A percentile compares a stretch with the other conserved stretches of the same genome.
phyloP scores from a whole-genome alignment of 2,113 vertebrate genomes.

The Pedionomus torquatus region DNA sequence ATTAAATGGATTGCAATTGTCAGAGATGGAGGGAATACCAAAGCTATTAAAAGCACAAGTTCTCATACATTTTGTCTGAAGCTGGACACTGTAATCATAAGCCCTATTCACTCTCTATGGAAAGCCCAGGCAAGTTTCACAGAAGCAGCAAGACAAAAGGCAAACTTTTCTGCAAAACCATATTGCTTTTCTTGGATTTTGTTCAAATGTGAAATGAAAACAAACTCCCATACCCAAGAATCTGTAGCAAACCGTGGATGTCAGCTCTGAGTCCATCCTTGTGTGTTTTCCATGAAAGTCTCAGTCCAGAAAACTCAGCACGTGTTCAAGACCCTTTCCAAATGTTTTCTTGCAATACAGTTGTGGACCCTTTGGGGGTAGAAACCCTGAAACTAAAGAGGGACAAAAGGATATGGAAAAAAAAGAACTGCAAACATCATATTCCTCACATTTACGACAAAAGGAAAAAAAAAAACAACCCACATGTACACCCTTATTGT shows the following conservation, averaged over 20 bases:
- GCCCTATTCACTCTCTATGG: neutral
- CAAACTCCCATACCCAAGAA: neutral
- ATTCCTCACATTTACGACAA: neutral
- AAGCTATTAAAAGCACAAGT: neutral
- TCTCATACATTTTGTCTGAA: neutral
- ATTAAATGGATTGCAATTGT: neutral
- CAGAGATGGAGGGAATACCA: neutral
- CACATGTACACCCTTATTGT: rapidly evolving
- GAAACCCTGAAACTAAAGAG: neutral
- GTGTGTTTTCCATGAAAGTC: neutral
- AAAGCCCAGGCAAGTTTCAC: neutral
- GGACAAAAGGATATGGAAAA: neutral
- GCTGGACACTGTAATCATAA: neutral
- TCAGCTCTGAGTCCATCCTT: neutral
- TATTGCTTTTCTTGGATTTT: slow-evolving; percentile 1
- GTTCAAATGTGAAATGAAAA: slow-evolving; percentile 16
- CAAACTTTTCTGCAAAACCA: slow-evolving; percentile 1
- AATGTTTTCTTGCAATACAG: neutral
- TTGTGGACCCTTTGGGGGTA: neutral
- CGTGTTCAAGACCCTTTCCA: neutral
- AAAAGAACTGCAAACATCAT: neutral
- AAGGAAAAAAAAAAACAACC: neutral
- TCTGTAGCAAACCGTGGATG: neutral
- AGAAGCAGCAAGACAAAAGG: neutral
- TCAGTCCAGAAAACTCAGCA: neutral